Evolutionary conservation across 2,888 invertebrate species (phyloP).

Genomic region (Stenodera caucasica): DNA sequence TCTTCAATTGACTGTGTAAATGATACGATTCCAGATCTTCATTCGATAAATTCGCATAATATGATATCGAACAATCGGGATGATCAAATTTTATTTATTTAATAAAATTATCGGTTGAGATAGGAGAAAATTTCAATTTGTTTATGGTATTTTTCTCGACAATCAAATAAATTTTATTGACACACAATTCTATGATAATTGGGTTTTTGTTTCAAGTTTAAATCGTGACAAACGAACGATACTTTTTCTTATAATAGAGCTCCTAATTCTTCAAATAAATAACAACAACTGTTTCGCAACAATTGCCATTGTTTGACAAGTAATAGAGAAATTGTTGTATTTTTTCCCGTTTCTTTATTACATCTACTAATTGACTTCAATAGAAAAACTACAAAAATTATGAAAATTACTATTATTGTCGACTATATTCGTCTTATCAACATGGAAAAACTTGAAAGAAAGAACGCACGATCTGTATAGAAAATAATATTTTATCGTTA

Average conservation of each 20-base stretch:
- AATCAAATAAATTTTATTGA: too few relatives aligned
- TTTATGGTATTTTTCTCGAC: too few relatives aligned
- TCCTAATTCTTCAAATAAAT: constrained; percentile 6
- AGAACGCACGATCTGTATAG: background rate
- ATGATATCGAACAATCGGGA: too few relatives aligned
- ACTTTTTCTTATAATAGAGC: background rate
- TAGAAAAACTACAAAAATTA: background rate
- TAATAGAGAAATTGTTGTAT: background rate
- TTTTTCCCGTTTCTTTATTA: background rate
- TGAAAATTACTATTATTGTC: background rate
- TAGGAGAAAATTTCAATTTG: too few relatives aligned
- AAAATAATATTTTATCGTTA: background rate
- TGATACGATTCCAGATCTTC: constrained; percentile 37
- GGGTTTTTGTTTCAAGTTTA: constrained; percentile 12
- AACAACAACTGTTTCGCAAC: constrained; percentile 2
- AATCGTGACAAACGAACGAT: constrained; percentile 4
- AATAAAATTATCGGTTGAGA: too few relatives aligned
- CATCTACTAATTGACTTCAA: background rate
- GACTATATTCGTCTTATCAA: background rate
- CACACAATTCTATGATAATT: background rate
- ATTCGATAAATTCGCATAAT: constrained; percentile 30
- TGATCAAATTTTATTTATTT: too few relatives aligned
- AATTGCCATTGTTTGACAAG: background rate
- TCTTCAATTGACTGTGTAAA: constrained; percentile 38
- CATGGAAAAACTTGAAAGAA: too few relatives aligned